Conservation (phyloP, 1,140 invertebrate genomes). For the Diachasmimorpha longicaudata region DNA sequence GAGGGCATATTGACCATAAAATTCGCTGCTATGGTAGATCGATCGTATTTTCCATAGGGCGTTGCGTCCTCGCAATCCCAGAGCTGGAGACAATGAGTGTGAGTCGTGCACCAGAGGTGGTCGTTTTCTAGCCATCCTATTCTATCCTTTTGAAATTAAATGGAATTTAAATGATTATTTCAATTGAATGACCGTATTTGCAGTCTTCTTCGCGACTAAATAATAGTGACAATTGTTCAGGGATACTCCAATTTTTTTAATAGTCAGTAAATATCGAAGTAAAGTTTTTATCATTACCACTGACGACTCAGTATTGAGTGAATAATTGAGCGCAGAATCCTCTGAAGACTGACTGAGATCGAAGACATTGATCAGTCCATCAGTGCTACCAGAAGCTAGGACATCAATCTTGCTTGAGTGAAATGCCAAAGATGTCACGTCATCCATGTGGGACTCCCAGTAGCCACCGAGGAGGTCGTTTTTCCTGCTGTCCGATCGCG, state of each 20-base stretch:
- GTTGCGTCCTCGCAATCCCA: constrained; percentile 72
- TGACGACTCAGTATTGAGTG: constrained; percentile 84
- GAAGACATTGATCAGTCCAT: constrained; percentile 87
- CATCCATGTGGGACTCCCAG: constrained; percentile 85
- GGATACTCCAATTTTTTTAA: too few species aligned
- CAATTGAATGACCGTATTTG: too few species aligned
- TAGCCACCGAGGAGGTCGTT: constrained; percentile 79
- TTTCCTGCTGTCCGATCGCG: constrained; percentile 46
- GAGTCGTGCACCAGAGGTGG: constrained; percentile 71
- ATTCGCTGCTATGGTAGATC: constrained; percentile 45
- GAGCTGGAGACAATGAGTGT: constrained; percentile 74
- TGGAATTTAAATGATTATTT: too few species aligned
- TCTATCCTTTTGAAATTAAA: constrained; percentile 50
- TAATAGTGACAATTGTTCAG: too few species aligned
- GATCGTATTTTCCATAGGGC: constrained; percentile 64
- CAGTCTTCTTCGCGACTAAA: too few species aligned
- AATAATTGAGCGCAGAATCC: constrained; percentile 80
- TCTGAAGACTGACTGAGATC: constrained; percentile 77
- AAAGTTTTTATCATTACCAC: constrained; percentile 63
- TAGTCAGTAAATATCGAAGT: too few species aligned
- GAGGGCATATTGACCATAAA: constrained; percentile 39
- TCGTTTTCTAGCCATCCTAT: constrained; percentile 59
- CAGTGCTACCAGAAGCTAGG: constrained; percentile 78
- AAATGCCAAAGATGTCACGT: constrained; percentile 82
- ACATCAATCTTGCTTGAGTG: constrained; percentile 73